Percentiles rank a stretch among this genome's conserved stretches.
phyloP scores from a whole-genome alignment of 2,113 vertebrate species.

The Trachemys scripta region DNA sequence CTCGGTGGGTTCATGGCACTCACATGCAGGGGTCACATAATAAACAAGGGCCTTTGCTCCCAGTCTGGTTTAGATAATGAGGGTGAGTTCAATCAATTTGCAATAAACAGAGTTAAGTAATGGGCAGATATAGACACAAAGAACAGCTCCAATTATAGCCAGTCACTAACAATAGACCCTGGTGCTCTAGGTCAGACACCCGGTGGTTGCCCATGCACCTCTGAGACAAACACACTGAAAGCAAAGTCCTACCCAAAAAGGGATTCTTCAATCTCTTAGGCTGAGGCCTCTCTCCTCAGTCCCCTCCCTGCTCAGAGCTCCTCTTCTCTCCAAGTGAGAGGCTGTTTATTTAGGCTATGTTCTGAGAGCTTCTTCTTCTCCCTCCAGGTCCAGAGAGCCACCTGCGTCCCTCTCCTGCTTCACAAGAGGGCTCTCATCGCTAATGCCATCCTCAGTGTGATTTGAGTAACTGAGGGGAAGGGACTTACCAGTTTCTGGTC shows the following conservation, averaged over 20 bases:
- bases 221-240: neutral
- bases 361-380: neutral
- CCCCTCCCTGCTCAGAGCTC: fast-evolving
- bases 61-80: neutral
- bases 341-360: neutral
- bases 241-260: neutral
- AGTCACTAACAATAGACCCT: neutral
- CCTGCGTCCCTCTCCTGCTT: neutral
- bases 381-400: neutral
- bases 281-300: neutral
- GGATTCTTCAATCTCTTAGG: neutral
- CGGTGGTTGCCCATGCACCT: neutral
- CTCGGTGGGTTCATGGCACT: neutral
- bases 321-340: neutral
- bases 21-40: neutral
- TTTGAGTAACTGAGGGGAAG: conserved; percentile 3
- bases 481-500: neutral
- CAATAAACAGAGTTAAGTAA: neutral
- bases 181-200: neutral
- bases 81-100: neutral
- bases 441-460: neutral
- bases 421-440: neutral
- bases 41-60: neutral
- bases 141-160: conserved; percentile 17
- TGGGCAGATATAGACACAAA: neutral